Base-by-base conservation (phyloP, 2,888 invertebrate species). In the Gastracanthus pulcherrimus region DNA sequence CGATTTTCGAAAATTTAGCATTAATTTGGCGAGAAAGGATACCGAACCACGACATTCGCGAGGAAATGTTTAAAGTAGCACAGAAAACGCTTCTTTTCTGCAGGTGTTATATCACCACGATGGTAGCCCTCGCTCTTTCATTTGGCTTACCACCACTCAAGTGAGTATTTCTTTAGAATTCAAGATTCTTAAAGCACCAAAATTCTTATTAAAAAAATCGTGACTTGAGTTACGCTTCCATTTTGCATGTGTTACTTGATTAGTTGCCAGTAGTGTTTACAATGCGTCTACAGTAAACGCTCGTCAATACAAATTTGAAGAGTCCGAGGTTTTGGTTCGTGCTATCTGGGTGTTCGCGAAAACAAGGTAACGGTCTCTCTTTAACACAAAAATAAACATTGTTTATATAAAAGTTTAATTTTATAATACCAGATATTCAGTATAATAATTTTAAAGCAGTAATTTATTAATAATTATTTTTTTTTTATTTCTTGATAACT, bases 141-240 rank as follows among this genome's bases (percentile, higher is more conserved):
- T 71, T 23, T 55, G 55, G 51, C 64, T 70, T 76, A 58, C 70
- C 69, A 48, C 51, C 80, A 48, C 70, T 80, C 62, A 55, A 80
- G 64, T 55, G 64, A 80, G 55, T 80, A 80, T 29, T 36, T 74
- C 58, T 55, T 51, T 67, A 23, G 67, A 60, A n/a, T 67, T 79
- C 45, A 55, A 67, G 16, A 67, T 79, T 74, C 48, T 78, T 36
- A 36, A 29, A 58, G 58, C 58, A 29, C 16, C 29, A 11, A 55
- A 55, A 62, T 62, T 62, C 62, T 34, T 23, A n/a, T 23, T 9
- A 23, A 38, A n/a, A 13, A 66, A 11, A 5, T 62, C 38, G 41
- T 5, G 58, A 58, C 26, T 58, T 16, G 16, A 2, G 58, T 29
- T 26, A 29, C 29, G 11, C 58, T 29, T 3, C 26, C 9, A 26